A percentile compares a stretch with the other conserved stretches of the same genome.
These are phyloP conservation scores for Bombus ignitus DNA, from an alignment of 1,140 invertebrate genomes.

Conservation along the genomic window DNA sequence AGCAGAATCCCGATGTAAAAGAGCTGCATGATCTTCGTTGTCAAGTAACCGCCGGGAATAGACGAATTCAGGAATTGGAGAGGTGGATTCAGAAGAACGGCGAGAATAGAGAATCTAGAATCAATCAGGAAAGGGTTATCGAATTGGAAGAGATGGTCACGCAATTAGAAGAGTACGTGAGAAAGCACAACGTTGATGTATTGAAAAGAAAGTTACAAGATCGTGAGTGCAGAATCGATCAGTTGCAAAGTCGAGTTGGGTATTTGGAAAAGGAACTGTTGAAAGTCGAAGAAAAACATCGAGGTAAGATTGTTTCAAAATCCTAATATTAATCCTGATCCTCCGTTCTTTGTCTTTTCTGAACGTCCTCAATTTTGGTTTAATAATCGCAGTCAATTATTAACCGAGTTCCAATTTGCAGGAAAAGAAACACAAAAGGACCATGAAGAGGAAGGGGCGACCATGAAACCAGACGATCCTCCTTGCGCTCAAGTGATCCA, in stretches of 20 bases:
- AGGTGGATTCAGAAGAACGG: conserved; percentile 74
- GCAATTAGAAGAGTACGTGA: conserved; percentile 77
- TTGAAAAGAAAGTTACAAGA: conserved; percentile 76
- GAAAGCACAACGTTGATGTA: conserved; percentile 74
- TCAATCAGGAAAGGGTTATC: conserved; percentile 74
- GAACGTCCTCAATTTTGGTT: not conserved
- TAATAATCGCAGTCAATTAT: no score
- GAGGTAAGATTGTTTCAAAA: conserved; percentile 35
- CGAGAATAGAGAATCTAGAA: conserved; percentile 58
- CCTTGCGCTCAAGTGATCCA: not conserved
- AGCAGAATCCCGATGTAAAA: conserved; percentile 77
- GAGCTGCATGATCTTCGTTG: conserved; percentile 73
- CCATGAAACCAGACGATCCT: not conserved
- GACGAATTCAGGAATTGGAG: conserved; percentile 72
- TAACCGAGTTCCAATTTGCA: not conserved
- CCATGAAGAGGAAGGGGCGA: not conserved
- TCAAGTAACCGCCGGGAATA: conserved; percentile 63
- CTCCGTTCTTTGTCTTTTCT: not conserved
- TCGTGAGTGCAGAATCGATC: conserved; percentile 74
- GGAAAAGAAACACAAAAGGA: conserved; percentile 5
- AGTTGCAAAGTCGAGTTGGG: conserved; percentile 68
- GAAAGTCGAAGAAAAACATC: conserved; percentile 11
- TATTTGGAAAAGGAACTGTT: conserved; percentile 60
- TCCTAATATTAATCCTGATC: not conserved
- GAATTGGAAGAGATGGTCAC: conserved; percentile 78